phyloP scores from a whole-genome alignment of 2,888 invertebrate genomes.

The Amphiduros pacificus region DNA sequence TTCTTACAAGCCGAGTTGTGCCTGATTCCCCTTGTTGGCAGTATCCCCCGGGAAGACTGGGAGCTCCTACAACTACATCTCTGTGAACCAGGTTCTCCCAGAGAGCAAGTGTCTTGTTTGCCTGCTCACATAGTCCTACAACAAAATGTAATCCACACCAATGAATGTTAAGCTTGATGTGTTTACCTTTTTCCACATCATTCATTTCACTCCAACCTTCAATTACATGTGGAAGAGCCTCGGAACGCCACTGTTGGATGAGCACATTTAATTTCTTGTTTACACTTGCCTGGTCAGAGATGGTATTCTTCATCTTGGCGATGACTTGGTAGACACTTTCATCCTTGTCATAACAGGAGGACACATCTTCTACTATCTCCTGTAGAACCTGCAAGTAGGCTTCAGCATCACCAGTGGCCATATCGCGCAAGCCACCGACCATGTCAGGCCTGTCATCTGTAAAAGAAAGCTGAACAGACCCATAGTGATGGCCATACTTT shows the following conservation, averaged over 20 bases:
- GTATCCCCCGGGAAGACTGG: constrained; percentile 6
- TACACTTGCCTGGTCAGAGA: constrained; percentile 12
- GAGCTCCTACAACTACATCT: constrained; percentile 17
- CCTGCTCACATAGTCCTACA: constrained; percentile 24
- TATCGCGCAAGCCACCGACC: constrained; percentile 4
- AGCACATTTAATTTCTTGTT: constrained; percentile 22
- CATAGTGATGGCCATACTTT: constrained; percentile 8
- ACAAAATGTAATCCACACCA: constrained; percentile 27
- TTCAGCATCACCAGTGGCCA: constrained; percentile 6
- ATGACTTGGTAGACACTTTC: neutral
- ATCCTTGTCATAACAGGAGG: neutral
- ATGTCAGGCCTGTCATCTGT: neutral
- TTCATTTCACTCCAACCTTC: constrained; percentile 14
- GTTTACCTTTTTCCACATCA: constrained; percentile 6
- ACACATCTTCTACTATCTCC: constrained; percentile 1
- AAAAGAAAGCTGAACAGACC: neutral
- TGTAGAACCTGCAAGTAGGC: neutral
- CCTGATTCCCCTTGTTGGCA: constrained; percentile 10
- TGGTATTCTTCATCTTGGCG: constrained; percentile 13
- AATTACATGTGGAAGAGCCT: constrained; percentile 20
- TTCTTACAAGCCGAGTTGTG: constrained; percentile 21
- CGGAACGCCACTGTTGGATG: constrained; percentile 16
- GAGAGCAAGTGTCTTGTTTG: constrained; percentile 17
- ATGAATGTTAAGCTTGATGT: constrained; percentile 19
- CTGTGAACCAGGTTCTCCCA: constrained; percentile 23